These are phyloP conservation scores for Pantherophis alleghaniensis DNA, from an alignment of 2,797 vertebrate species.

Conservation along the genomic window DNA sequence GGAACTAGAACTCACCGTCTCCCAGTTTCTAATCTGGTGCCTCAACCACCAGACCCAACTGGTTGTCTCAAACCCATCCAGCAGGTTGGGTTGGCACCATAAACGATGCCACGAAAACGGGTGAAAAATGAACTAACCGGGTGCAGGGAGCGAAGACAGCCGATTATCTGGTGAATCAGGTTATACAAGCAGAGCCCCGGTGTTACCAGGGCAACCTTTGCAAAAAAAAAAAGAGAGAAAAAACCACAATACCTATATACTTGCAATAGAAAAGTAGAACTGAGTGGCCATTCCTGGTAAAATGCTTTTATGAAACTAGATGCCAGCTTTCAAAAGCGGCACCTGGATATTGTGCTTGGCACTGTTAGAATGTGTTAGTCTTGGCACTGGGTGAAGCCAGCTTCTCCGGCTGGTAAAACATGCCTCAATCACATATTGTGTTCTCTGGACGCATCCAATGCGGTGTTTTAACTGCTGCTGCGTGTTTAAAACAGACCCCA, in stretches of 20 bases:
- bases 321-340: background rate
- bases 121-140: background rate
- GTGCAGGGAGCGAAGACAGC: no score
- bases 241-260: background rate
- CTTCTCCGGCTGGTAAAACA: background rate
- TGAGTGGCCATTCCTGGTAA: background rate
- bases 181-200: background rate
- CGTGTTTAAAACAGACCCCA: background rate
- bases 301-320: background rate
- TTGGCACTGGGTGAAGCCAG: background rate
- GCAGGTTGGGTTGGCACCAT: background rate
- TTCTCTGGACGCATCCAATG: background rate
- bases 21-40: background rate
- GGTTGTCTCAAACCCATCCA: background rate
- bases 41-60: background rate
- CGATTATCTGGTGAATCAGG: background rate
- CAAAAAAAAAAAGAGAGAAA: no score
- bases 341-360: background rate
- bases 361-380: background rate
- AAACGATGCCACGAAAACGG: background rate
- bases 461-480: background rate
- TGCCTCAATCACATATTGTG: background rate
- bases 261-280: background rate
- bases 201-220: background rate
- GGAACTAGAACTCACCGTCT: background rate